Evolutionary conservation across 2,797 vertebrate species (phyloP).

Genomic region (Neopelma chrysocephalum): DNA sequence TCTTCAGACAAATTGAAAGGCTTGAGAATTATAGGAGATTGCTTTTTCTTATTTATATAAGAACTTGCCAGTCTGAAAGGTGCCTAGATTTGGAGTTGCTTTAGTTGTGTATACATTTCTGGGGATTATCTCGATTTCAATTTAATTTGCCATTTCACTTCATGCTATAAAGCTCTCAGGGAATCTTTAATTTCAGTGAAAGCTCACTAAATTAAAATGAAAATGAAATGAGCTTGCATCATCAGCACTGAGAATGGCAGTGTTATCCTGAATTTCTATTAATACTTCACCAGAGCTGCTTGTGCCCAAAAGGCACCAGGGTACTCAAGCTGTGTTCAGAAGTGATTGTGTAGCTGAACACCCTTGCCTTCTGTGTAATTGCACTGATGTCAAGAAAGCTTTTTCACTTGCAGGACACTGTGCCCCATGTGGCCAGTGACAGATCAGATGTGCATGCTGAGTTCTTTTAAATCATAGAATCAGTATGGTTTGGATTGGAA

Average conservation of each 20-base stretch:
- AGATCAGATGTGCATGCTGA: background rate
- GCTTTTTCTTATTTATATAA: slow-evolving; percentile 15
- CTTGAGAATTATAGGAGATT: background rate
- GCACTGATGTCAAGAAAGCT: background rate
- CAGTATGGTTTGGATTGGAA: background rate
- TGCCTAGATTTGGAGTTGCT: background rate
- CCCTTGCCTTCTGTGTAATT: background rate
- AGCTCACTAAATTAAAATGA: slow-evolving; percentile 45
- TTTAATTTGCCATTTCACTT: slow-evolving; percentile 52
- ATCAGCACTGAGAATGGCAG: background rate
- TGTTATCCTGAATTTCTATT: background rate
- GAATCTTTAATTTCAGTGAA: slow-evolving; percentile 27
- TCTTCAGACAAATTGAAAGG: background rate
- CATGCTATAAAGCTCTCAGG: slow-evolving; percentile 24
- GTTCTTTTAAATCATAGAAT: background rate
- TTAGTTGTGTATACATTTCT: slow-evolving; percentile 40
- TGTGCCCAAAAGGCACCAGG: background rate
- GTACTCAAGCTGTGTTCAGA: background rate
- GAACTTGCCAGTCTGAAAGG: slow-evolving; percentile 1
- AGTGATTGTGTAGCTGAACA: background rate
- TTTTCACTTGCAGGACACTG: background rate
- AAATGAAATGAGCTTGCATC: slow-evolving; percentile 18
- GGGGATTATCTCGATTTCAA: slow-evolving; percentile 42
- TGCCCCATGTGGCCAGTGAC: background rate
- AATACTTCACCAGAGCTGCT: background rate